Conservation (phyloP, 2,797 vertebrate species). For the Gymnopithys bicolor region DNA sequence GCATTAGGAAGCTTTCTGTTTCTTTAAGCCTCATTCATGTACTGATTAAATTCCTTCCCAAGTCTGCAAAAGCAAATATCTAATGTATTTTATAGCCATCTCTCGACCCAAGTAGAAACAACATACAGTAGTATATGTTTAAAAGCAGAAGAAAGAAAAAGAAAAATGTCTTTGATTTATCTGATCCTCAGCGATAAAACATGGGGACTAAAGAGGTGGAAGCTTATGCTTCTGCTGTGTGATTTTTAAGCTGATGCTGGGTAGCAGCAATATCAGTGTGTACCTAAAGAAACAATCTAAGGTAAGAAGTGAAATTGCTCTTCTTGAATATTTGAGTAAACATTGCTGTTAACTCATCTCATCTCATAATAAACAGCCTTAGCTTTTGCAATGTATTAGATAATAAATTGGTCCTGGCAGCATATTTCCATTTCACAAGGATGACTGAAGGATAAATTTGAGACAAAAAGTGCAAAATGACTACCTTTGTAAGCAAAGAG, state of each 20-base stretch:
- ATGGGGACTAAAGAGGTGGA: background rate
- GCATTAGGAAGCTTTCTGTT: slow-evolving; percentile 59
- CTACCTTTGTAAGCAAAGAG: background rate
- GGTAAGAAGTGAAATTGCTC: background rate
- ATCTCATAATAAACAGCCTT: background rate
- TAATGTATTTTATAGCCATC: slow-evolving; percentile 52
- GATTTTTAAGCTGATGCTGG: background rate
- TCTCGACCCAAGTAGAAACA: slow-evolving; percentile 13
- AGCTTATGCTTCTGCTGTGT: background rate
- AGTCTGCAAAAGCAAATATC: slow-evolving; percentile 46
- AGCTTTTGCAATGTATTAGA: background rate
- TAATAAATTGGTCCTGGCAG: slow-evolving; percentile 30
- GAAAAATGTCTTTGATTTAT: background rate
- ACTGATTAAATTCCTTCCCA: slow-evolving; percentile 62
- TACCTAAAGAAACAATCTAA: background rate
- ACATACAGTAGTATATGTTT: slow-evolving; percentile 5
- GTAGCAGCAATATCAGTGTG: background rate
- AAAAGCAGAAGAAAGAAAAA: slow-evolving; percentile 15
- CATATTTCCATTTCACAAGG: background rate
- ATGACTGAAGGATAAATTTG: slow-evolving; percentile 15
- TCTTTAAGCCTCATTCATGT: slow-evolving; percentile 62
- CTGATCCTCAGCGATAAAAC: background rate
- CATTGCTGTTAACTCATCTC: background rate
- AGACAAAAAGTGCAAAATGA: background rate
- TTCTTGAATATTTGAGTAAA: slow-evolving; percentile 11